These are phyloP conservation scores for Hiodon tergisus DNA, from an alignment of 2,113 vertebrate genomes.

Conservation along the genomic window DNA sequence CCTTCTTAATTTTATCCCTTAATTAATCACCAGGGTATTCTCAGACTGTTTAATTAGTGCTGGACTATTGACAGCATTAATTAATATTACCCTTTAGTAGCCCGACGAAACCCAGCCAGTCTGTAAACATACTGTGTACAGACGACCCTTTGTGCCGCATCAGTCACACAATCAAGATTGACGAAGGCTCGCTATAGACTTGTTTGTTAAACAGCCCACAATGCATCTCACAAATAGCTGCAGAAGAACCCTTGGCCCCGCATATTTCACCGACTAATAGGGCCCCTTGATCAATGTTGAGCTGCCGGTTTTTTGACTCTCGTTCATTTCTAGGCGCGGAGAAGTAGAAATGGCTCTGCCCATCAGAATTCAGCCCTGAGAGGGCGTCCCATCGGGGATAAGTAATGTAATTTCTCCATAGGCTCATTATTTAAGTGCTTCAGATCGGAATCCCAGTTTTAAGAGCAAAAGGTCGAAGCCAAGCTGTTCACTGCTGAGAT, in stretches of 20 bases:
- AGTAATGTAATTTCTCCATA: constrained; percentile 25
- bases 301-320: constrained; percentile 18
- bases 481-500: neutral
- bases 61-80: constrained; percentile 53
- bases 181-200: constrained; percentile 39
- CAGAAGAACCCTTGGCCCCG: constrained; percentile 26
- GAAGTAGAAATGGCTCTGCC: constrained; percentile 16
- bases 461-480: constrained; percentile 41
- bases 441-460: constrained; percentile 37
- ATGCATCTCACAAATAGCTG: constrained; percentile 31
- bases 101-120: constrained; percentile 41
- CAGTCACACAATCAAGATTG: constrained; percentile 48
- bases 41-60: constrained; percentile 50
- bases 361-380: neutral
- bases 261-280: constrained; percentile 45
- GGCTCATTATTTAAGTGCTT: constrained; percentile 32
- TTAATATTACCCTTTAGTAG: constrained; percentile 52
- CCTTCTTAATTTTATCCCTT: constrained; percentile 46
- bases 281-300: constrained; percentile 41
- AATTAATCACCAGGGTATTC: constrained; percentile 56
- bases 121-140: constrained; percentile 45
- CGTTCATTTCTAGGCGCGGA: constrained; percentile 20
- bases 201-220: constrained; percentile 45
- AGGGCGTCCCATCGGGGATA: constrained; percentile 16
- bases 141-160: constrained; percentile 41